Percentiles rank a stretch among this genome's conserved stretches.
Evolutionary conservation across 2,888 invertebrate species (phyloP).

Genomic region (Mechanitis messenoides): DNA sequence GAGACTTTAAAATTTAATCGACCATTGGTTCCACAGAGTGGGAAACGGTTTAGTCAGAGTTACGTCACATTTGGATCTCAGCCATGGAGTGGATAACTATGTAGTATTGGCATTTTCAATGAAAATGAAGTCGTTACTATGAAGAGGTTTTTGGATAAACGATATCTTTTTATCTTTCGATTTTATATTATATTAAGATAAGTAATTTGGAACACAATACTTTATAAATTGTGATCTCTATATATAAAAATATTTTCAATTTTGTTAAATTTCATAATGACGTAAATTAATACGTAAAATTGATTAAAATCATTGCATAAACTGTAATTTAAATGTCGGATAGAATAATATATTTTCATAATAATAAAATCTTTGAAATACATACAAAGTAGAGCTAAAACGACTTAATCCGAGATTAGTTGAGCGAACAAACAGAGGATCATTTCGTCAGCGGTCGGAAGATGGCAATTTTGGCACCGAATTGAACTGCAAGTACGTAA

Average conservation of each 20-base stretch:
- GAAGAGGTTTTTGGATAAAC: neutral
- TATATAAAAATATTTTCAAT: too few relatives aligned
- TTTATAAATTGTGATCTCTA: too few relatives aligned
- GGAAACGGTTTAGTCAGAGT: slow-evolving; percentile 30
- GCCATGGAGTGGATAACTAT: slow-evolving; percentile 29
- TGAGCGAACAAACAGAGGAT: slow-evolving; percentile 24
- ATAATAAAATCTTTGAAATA: too few relatives aligned
- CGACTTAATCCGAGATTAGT: slow-evolving; percentile 23
- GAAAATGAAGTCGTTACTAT: neutral
- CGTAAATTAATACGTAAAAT: too few relatives aligned
- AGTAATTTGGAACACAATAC: too few relatives aligned
- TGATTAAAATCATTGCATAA: too few relatives aligned
- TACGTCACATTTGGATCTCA: slow-evolving; percentile 38
- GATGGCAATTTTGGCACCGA: slow-evolving; percentile 66
- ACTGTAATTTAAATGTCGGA: too few relatives aligned
- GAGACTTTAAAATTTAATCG: slow-evolving; percentile 38
- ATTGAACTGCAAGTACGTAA: slow-evolving; percentile 48
- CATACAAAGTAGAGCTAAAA: slow-evolving; percentile 6
- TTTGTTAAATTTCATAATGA: too few relatives aligned
- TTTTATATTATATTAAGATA: too few relatives aligned
- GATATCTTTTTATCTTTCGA: too few relatives aligned
- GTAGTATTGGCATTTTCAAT: slow-evolving; percentile 5
- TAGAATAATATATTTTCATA: too few relatives aligned
- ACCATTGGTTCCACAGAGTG: slow-evolving; percentile 35
- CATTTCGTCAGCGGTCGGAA: slow-evolving; percentile 44